phyloP scores from a whole-genome alignment of 2,797 vertebrate genomes.

The Petrocephalus schoutedeni region DNA sequence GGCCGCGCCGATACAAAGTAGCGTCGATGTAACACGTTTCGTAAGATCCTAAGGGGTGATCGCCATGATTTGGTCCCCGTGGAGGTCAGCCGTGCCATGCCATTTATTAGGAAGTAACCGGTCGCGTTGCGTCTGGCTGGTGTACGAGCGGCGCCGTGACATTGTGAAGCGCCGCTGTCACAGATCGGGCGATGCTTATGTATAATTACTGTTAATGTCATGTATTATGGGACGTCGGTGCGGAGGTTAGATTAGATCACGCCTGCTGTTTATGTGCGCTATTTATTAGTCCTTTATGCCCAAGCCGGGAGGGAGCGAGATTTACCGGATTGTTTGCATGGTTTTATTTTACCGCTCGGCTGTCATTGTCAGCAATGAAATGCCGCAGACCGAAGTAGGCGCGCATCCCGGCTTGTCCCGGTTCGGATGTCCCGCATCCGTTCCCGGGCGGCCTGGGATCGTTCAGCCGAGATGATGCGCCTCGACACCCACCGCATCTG shows the following conservation, averaged over 20 bases:
- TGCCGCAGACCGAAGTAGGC: background rate
- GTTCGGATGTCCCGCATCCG: background rate
- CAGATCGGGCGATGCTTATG: background rate
- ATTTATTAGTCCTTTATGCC: background rate
- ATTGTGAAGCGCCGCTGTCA: background rate
- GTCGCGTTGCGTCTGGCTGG: background rate
- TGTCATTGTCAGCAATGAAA: background rate
- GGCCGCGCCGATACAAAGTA: slow-evolving; percentile 2
- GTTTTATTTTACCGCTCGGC: background rate
- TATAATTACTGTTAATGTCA: background rate
- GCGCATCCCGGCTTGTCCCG: background rate
- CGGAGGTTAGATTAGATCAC: background rate
- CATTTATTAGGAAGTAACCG: background rate
- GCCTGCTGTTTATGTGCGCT: background rate
- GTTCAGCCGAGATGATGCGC: too few species aligned
- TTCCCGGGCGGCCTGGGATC: background rate
- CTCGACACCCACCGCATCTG: background rate
- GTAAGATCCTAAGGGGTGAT: background rate
- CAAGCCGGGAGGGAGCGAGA: background rate
- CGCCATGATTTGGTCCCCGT: background rate
- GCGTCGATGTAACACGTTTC: slow-evolving; percentile 4
- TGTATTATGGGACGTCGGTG: background rate
- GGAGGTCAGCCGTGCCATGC: background rate
- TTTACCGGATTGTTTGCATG: background rate
- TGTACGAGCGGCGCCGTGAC: background rate